phyloP scores from a whole-genome alignment of 2,797 vertebrate genomes.

The Podarcis siculus region DNA sequence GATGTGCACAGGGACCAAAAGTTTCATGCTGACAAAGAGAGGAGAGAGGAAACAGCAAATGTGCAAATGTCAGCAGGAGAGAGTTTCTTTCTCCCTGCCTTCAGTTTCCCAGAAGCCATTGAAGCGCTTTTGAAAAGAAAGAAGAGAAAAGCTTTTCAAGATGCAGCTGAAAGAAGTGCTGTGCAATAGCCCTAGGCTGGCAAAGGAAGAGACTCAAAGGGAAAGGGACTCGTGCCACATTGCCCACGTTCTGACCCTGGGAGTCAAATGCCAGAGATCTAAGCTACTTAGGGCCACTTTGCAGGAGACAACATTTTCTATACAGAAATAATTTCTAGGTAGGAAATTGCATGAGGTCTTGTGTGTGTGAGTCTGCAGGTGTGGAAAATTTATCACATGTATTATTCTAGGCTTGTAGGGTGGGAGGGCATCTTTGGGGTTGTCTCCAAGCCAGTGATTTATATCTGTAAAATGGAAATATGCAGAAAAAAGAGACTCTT shows the following conservation, averaged over 20 bases:
- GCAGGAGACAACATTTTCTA: neutral
- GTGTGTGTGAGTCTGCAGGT: neutral
- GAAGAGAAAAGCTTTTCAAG: conserved; percentile 14
- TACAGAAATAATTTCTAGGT: neutral
- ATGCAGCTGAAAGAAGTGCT: conserved; percentile 12
- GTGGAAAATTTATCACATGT: neutral
- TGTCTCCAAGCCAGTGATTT: too few species aligned
- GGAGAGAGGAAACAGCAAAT: neutral
- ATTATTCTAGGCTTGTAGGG: too few species aligned
- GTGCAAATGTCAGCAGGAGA: conserved; percentile 18
- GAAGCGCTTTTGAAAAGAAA: conserved; percentile 17
- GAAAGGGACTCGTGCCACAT: conserved; percentile 3
- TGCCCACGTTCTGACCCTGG: conserved; percentile 7
- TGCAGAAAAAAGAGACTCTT: too few species aligned
- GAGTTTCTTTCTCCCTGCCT: neutral
- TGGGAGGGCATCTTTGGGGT: too few species aligned
- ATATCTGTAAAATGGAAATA: too few species aligned
- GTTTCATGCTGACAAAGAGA: conserved; percentile 27
- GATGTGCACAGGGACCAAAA: neutral
- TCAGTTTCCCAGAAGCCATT: neutral
- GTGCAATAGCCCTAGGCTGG: conserved; percentile 5
- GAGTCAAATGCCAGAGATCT: conserved; percentile 28
- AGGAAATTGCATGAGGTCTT: neutral
- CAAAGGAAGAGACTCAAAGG: neutral
- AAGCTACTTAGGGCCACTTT: conserved; percentile 2